Evolutionary conservation across 2,888 invertebrate genomes (phyloP), one percentile per base, ranked within the genome.

Genomic region (Sthenelais limicola): DNA sequence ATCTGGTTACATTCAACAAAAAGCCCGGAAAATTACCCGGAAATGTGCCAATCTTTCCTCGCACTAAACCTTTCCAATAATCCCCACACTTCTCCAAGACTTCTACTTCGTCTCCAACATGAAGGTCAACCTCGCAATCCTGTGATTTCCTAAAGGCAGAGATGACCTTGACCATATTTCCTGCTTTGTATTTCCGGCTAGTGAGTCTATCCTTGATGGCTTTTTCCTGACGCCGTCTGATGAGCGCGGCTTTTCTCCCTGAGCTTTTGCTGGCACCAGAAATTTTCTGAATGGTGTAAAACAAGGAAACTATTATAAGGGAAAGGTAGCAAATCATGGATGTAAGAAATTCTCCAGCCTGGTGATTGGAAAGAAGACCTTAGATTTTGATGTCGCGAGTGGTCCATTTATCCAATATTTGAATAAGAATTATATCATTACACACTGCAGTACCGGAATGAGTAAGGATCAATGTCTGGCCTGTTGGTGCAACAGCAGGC

Each of bases 51-150:
- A 47, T 56, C 49, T 38, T 30, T 35, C 73, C 73, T 3, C 73
- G 15, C 24, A 51, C 33, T 26, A 21, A 32, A 12, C 73, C 73
- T 33, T 33, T 73, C 68, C 68, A 35, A 9, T 32, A 43, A 9
- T 72, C 68, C n/a, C 73, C 73, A 18, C 15, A 21, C 32, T 28
- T 43, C 56, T 38, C 56, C 35, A 49, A n/a, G 5, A 68, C 48
- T 32, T 52, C 51, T 26, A 73, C 73, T 35, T 73, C 68, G 52
- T 69, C 73, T 28, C 73, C 68, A 30, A 73, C 58, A 43, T 69
- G 73, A 18, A 73, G 68, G 56, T 73, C 68, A 32, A 69, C 38
- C 68, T 68, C 68, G n/a, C 43, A 54, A 3, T 33, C 35, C 7
- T 18, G 9, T 7, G 18, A 26, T 21, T 71, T 71, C 38, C 71